A percentile compares a stretch with the other conserved stretches of the same genome.
phyloP scores from a whole-genome alignment of 2,797 vertebrate genomes.

The Pseudomugil gertrudae region DNA sequence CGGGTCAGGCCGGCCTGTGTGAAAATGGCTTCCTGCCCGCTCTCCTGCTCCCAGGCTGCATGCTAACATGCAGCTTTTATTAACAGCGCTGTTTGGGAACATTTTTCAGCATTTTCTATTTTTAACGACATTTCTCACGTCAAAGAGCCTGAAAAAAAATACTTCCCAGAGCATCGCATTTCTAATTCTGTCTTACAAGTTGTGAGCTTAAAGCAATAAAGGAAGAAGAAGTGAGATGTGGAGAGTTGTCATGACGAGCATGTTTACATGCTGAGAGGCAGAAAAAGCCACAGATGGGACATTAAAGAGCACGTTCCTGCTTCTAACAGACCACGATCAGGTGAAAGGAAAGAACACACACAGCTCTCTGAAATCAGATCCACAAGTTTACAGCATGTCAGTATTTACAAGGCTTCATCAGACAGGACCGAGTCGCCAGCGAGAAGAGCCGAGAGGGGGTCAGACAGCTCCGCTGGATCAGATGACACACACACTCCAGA shows the following conservation, averaged over 20 bases:
- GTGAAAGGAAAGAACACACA: constrained; percentile 25
- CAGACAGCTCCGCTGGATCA: constrained; percentile 60
- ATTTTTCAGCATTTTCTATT: constrained; percentile 48
- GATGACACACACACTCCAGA: constrained; percentile 65
- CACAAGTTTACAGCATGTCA: constrained; percentile 78
- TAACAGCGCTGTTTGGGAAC: constrained; percentile 66
- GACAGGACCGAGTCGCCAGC: constrained; percentile 63
- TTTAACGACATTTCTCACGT: constrained; percentile 70
- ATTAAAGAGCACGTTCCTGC: not conserved
- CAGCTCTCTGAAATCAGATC: constrained; percentile 69
- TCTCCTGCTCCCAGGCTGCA: constrained; percentile 66
- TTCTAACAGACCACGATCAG: constrained; percentile 37
- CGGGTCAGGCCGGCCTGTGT: constrained; percentile 81
- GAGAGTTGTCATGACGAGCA: not conserved
- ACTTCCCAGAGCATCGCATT: not conserved
- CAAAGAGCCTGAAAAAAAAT: constrained; percentile 27
- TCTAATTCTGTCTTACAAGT: constrained; percentile 16
- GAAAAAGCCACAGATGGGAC: constrained; percentile 16
- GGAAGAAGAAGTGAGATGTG: not conserved
- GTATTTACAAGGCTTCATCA: constrained; percentile 78
- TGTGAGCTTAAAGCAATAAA: not conserved
- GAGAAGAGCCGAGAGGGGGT: constrained; percentile 30
- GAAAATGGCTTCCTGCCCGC: constrained; percentile 80
- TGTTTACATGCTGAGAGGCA: not conserved
- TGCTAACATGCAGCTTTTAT: constrained; percentile 65